These are phyloP conservation scores for Lichenostomus cassidix DNA, from an alignment of 2,113 vertebrate species.

Conservation along the genomic window DNA sequence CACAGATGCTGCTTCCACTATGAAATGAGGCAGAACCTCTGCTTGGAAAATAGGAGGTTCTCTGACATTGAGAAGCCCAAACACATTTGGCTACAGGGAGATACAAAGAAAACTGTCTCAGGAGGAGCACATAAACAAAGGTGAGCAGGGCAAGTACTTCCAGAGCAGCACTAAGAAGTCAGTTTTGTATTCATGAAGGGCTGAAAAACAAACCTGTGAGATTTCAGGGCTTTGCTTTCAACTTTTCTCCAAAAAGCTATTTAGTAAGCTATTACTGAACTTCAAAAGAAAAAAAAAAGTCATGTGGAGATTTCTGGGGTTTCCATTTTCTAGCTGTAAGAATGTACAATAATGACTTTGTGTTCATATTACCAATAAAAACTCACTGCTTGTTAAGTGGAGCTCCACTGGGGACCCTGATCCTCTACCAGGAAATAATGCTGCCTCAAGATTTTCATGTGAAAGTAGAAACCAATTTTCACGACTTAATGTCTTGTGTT, in stretches of 20 bases:
- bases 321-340: neutral
- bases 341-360: neutral
- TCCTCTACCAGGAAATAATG: neutral
- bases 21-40: neutral
- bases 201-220: neutral
- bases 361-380: neutral
- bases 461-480: neutral
- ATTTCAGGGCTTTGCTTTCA: neutral
- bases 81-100: neutral
- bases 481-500: neutral
- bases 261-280: neutral
- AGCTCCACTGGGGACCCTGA: neutral
- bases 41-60: neutral
- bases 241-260: neutral
- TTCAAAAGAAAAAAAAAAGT: neutral
- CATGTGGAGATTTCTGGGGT: neutral
- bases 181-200: neutral
- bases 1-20: neutral
- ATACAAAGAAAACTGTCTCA: neutral
- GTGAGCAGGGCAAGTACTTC: neutral
- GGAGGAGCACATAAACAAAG: neutral
- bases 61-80: neutral
- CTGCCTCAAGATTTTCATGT: neutral
- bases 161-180: neutral
- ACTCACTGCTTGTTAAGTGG: neutral